These are phyloP conservation scores for Andrena trimmerana DNA, from an alignment of 2,888 invertebrate species.

Conservation along the genomic window DNA sequence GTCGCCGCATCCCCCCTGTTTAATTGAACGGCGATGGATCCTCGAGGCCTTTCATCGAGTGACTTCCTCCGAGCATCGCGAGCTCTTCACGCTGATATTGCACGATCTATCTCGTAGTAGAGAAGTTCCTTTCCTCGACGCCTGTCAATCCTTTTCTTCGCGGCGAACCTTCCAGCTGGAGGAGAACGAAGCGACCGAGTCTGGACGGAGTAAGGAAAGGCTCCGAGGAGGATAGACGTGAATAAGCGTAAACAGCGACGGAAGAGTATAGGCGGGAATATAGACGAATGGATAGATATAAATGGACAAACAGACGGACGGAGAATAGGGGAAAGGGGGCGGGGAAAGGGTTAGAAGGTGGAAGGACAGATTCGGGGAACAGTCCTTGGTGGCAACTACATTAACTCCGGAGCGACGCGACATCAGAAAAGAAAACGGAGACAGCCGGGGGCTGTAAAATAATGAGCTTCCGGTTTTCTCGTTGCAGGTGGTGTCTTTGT, in stretches of 20 bases:
- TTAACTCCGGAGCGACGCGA: slow-evolving; percentile 48
- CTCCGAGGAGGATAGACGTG: neutral
- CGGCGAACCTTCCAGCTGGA: slow-evolving; percentile 24
- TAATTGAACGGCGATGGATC: neutral
- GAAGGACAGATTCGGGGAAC: slow-evolving; percentile 28
- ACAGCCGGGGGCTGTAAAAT: slow-evolving; percentile 71
- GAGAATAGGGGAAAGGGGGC: neutral
- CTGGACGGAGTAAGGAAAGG: neutral
- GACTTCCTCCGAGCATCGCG: slow-evolving; percentile 47
- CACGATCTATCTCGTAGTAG: slow-evolving; percentile 71
- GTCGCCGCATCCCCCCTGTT: neutral
- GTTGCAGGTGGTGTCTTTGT: slow-evolving; percentile 96
- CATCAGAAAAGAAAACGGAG: slow-evolving; percentile 62
- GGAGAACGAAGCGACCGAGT: neutral
- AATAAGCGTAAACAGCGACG: slow-evolving; percentile 28
- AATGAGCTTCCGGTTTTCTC: slow-evolving; percentile 74
- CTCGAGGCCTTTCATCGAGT: slow-evolving; percentile 8
- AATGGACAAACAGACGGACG: slow-evolving; percentile 33
- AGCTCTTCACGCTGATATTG: slow-evolving; percentile 71
- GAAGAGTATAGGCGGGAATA: slow-evolving; percentile 9
- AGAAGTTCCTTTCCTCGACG: slow-evolving; percentile 58
- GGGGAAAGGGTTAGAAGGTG: slow-evolving; percentile 24
- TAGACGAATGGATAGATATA: slow-evolving; percentile 45
- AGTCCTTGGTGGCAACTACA: slow-evolving; percentile 43
- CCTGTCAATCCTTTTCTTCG: slow-evolving; percentile 31